Evolutionary conservation across 2,888 invertebrate species (phyloP), one percentile per base, ranked within the genome.

Genomic region (Ceriagrion tenellum): DNA sequence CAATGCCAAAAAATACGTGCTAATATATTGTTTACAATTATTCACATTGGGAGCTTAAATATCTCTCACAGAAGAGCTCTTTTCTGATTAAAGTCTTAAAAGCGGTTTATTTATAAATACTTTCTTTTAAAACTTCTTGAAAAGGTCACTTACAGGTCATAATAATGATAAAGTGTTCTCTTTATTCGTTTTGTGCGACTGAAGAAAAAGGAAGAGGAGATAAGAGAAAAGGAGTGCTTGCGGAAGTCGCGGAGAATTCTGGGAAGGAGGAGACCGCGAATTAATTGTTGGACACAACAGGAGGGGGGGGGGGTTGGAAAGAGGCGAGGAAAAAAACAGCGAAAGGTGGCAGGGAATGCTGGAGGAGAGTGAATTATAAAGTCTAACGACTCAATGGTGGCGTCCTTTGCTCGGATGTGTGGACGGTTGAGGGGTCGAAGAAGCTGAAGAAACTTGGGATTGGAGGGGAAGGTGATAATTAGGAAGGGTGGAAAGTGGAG

Each of bases 301-400:
- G 40, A 40, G n/a, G 16, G 0, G 90, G 35, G 40, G n/a, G 56
- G 56, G n/a, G n/a, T n/a, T n/a, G n/a, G n/a, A 23, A n/a, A 56
- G 56, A 90, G 30, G 12, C 18, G 56, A 90, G 90, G 2, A 20
- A 3, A 59, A 63, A 18, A 8, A 59, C 10, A 30, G 40, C 23
- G 90, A 30, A n/a, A n/a, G n/a, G 35, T 18, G n/a, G 13, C 30
- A 56, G 35, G 56, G 6, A 13, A 26, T n/a, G 88, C 0, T 26
- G 35, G 88, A 88, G 47, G 23, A 56, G 63, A 91, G 91, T 91
- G 63, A 91, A 91, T 91, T 91, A 91, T 91, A 91, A 91, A 91
- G 91, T 91, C 35, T 63, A 91, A 91, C 63, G 91, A 59, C 91
- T 91, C 91, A 91, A 91, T 91, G 63, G n/a, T 10, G n/a, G n/a